phyloP scores from a whole-genome alignment of 2,797 vertebrate species.

The Melanotaenia nigrans region DNA sequence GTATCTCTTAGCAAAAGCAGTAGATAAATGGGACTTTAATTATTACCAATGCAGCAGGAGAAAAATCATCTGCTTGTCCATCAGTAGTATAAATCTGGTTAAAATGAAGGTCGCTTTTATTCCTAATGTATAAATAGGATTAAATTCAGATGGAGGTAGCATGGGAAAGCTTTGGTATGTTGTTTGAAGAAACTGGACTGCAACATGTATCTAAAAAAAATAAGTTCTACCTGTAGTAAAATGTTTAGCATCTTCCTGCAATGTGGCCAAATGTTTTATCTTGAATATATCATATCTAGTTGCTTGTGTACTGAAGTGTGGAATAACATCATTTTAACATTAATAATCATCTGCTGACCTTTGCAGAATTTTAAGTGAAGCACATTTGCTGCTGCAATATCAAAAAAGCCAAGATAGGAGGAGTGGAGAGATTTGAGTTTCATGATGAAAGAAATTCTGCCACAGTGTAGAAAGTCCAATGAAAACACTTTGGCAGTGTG shows the following conservation, averaged over 20 bases:
- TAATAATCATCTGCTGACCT: conserved; percentile 24
- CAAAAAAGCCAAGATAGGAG: conserved; percentile 31
- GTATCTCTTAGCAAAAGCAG: conserved; percentile 13
- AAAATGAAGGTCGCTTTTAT: conserved; percentile 13
- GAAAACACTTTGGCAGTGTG: conserved; percentile 32
- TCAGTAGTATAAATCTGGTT: conserved; percentile 19
- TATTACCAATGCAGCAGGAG: conserved; percentile 8
- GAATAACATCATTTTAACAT: conserved; percentile 21
- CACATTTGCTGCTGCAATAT: conserved; percentile 20
- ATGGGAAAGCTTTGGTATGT: neutral
- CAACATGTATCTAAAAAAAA: neutral
- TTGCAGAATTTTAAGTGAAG: conserved; percentile 19
- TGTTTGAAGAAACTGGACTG: neutral
- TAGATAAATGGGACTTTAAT: conserved; percentile 25
- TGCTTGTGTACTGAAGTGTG: conserved; percentile 11
- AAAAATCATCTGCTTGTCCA: conserved; percentile 21
- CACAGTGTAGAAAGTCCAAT: conserved; percentile 19
- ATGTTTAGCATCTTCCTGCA: neutral
- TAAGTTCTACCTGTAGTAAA: neutral
- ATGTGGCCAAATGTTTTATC: neutral
- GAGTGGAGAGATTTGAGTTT: conserved; percentile 24
- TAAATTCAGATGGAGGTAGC: conserved; percentile 35
- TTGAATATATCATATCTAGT: conserved; percentile 4
- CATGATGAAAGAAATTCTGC: conserved; percentile 33
- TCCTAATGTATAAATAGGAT: conserved; percentile 36